A percentile compares a stretch with the other conserved stretches of the same genome.
phyloP scores from a whole-genome alignment of 1,140 invertebrate species.

The Saccostrea glomerata region DNA sequence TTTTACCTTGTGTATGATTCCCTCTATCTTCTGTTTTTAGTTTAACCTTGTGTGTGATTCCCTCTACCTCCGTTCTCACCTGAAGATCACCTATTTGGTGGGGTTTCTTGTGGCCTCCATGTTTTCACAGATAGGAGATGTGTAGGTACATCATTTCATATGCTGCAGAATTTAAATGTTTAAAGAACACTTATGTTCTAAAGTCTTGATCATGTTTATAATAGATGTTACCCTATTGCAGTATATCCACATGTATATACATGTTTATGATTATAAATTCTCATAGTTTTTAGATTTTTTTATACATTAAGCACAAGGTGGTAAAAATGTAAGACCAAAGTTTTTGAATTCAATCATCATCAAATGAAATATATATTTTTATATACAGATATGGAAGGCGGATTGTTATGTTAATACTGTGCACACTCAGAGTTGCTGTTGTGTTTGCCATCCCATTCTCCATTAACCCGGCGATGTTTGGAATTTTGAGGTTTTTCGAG shows the following conservation, averaged over 20 bases:
- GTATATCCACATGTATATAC: background rate
- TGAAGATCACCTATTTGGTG: background rate
- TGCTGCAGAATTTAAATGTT: background rate
- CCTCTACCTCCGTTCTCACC: background rate
- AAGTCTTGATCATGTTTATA: too few species aligned
- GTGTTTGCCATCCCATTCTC: background rate
- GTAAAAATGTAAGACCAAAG: too few species aligned
- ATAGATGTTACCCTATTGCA: background rate
- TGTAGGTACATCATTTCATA: background rate
- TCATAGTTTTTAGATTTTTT: too few species aligned
- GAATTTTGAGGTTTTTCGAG: slow-evolving; percentile 7
- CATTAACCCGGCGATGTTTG: background rate
- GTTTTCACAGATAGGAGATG: slow-evolving; percentile 18
- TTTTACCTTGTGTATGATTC: slow-evolving; percentile 9
- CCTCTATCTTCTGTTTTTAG: background rate
- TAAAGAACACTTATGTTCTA: background rate
- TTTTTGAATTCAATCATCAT: too few species aligned
- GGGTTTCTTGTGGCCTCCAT: slow-evolving; percentile 10
- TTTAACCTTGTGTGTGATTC: slow-evolving; percentile 29
- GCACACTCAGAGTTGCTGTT: background rate
- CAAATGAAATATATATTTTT: background rate
- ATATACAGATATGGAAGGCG: background rate
- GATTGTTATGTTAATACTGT: background rate
- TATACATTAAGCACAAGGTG: too few species aligned
- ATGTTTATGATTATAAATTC: background rate